A percentile compares a stretch with the other conserved stretches of the same genome.
These are phyloP conservation scores for Lanius ludovicianus DNA, from an alignment of 2,113 vertebrate genomes.

Conservation along the genomic window DNA sequence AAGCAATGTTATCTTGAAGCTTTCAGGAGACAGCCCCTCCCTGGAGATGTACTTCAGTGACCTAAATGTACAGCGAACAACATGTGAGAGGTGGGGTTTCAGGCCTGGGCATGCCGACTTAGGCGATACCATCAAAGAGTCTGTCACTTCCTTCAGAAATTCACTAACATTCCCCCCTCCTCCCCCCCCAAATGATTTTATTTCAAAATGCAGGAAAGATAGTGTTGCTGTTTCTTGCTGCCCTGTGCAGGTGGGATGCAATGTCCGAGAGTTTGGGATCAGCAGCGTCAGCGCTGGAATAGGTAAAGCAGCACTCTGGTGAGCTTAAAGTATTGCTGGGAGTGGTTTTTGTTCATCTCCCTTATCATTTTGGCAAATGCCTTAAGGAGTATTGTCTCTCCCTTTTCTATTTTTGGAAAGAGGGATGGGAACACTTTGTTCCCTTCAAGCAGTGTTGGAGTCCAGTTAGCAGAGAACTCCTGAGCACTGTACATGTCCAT, in stretches of 20 bases:
- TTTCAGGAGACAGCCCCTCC: slow-evolving; percentile 50
- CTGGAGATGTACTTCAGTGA: slow-evolving; percentile 40
- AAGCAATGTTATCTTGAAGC: slow-evolving; percentile 23
- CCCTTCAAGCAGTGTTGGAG: not conserved
- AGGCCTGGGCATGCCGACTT: slow-evolving; percentile 27
- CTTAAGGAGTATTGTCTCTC: not conserved
- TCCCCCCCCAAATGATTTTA: not conserved
- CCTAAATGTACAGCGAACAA: not conserved
- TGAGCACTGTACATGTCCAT: fast-evolving
- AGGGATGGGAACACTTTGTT: slow-evolving; percentile 6
- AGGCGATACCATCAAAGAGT: not conserved
- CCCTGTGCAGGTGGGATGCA: fast-evolving
- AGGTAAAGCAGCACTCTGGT: not conserved
- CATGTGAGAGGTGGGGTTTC: slow-evolving; percentile 11
- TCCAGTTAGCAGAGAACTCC: not conserved
- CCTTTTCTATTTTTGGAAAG: slow-evolving; percentile 18
- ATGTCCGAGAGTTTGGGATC: fast-evolving
- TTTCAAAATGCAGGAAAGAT: not conserved
- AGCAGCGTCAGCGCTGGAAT: not conserved
- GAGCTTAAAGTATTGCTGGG: not conserved
- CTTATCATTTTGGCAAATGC: slow-evolving; percentile 17
- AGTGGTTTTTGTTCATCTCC: not conserved
- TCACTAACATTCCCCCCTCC: not conserved
- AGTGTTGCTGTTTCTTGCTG: not conserved
- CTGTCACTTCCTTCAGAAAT: slow-evolving; percentile 5